Conservation (phyloP, 2,888 invertebrate species). For the Tetropium fuscum region DNA sequence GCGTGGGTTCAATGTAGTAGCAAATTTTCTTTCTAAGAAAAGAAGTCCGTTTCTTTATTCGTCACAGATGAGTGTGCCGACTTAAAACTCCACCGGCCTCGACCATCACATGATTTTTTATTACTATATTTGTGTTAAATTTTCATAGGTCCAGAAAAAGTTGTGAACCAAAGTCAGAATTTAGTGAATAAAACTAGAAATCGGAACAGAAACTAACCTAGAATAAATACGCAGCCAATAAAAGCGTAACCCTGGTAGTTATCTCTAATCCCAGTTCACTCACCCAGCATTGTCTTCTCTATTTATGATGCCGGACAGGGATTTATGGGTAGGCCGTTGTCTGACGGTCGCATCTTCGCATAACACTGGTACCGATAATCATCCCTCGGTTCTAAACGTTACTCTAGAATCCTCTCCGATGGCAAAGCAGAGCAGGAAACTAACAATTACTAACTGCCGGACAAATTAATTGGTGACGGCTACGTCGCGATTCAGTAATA, state of each 20-base stretch:
- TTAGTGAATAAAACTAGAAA: too few relatives aligned
- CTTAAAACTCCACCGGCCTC: too few relatives aligned
- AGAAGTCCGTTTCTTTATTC: too few relatives aligned
- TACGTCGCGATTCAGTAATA: slow-evolving; percentile 58
- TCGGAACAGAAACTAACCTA: too few relatives aligned
- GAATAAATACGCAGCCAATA: too few relatives aligned
- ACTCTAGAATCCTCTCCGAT: slow-evolving; percentile 6
- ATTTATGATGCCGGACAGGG: slow-evolving; percentile 50
- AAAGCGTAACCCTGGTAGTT: slow-evolving; percentile 24
- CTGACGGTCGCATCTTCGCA: slow-evolving; percentile 53
- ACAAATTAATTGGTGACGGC: slow-evolving; percentile 63
- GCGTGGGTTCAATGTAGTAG: too few relatives aligned
- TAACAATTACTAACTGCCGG: slow-evolving; percentile 58
- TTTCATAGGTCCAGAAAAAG: too few relatives aligned
- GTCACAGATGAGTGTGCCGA: too few relatives aligned
- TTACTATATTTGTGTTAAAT: too few relatives aligned
- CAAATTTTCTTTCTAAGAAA: too few relatives aligned
- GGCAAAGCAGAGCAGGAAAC: slow-evolving; percentile 55
- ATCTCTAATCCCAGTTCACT: slow-evolving; percentile 47
- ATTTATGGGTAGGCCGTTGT: slow-evolving; percentile 55
- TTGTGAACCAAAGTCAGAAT: too few relatives aligned
- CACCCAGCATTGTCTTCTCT: slow-evolving; percentile 55
- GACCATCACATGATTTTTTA: too few relatives aligned
- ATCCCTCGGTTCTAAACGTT: slow-evolving; percentile 49
- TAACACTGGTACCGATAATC: slow-evolving; percentile 55